phyloP scores from a whole-genome alignment of 2,797 vertebrate genomes.

The Acrossocheilus fasciatus region DNA sequence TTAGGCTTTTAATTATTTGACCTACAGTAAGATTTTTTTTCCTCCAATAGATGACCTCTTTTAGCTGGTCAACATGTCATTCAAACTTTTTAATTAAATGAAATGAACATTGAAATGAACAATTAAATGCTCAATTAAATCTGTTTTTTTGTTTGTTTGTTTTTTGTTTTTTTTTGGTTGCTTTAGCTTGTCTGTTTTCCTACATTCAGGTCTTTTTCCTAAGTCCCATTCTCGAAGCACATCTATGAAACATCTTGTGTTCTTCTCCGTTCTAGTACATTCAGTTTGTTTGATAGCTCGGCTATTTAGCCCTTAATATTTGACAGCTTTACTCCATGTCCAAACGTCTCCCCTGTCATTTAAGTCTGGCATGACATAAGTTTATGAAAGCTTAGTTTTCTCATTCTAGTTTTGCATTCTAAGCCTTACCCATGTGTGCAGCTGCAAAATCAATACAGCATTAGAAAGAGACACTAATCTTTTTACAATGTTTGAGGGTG shows the following conservation, averaged over 20 bases:
- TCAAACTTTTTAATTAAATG: neutral
- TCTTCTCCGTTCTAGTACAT: constrained; percentile 32
- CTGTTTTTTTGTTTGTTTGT: too few relatives aligned
- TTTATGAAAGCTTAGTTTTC: constrained; percentile 60
- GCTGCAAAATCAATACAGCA: constrained; percentile 34
- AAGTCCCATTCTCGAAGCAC: constrained; percentile 73
- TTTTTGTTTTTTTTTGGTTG: too few relatives aligned
- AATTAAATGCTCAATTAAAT: neutral
- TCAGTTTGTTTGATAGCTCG: neutral
- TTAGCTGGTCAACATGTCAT: neutral
- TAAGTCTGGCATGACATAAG: constrained; percentile 60
- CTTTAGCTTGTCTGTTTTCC: constrained; percentile 62
- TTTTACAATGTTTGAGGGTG: constrained; percentile 38
- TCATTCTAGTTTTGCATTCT: constrained; percentile 12
- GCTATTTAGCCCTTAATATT: neutral
- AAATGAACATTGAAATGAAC: neutral
- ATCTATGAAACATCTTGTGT: constrained; percentile 66
- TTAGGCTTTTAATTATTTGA: neutral
- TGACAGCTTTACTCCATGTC: neutral
- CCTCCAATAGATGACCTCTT: neutral
- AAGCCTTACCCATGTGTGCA: constrained; percentile 16
- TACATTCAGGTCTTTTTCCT: constrained; percentile 1
- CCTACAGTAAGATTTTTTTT: neutral
- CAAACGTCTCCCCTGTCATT: neutral
- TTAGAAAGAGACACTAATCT: constrained; percentile 32